A percentile compares a stretch with the other conserved stretches of the same genome.
phyloP scores from a whole-genome alignment of 2,888 invertebrate species.

The Gortyna flavago region DNA sequence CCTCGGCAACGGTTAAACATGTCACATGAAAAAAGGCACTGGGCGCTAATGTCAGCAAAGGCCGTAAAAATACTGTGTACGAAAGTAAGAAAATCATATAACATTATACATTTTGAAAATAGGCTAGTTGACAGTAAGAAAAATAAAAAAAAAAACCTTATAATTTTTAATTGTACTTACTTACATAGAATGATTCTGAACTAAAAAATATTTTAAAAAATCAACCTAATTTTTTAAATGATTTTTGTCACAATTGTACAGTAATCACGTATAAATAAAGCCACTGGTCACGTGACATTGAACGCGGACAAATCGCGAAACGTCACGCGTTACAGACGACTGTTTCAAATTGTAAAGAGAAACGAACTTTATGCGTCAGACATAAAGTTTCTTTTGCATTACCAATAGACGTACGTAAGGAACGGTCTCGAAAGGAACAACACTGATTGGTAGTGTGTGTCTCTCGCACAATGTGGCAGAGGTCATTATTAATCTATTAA shows the following conservation, averaged over 20 bases:
- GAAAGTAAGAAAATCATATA: slow-evolving; percentile 5
- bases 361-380: neutral
- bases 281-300: neutral
- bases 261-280: neutral
- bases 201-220: too few relatives aligned
- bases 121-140: neutral
- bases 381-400: neutral
- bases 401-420: neutral
- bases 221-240: too few relatives aligned
- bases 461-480: neutral
- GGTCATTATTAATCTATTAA: neutral
- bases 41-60: slow-evolving; percentile 2
- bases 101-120: neutral
- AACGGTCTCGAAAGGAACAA: neutral
- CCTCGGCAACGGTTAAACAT: slow-evolving; percentile 4
- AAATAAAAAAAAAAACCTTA: neutral
- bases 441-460: neutral
- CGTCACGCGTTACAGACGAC: neutral
- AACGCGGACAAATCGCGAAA: neutral
- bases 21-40: slow-evolving; percentile 8
- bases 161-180: neutral
- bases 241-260: neutral
- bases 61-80: slow-evolving; percentile 5
- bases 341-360: neutral
- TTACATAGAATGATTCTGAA: neutral